These are phyloP conservation scores for Camponotus fellah DNA, from an alignment of 2,888 invertebrate genomes.

Conservation along the genomic window DNA sequence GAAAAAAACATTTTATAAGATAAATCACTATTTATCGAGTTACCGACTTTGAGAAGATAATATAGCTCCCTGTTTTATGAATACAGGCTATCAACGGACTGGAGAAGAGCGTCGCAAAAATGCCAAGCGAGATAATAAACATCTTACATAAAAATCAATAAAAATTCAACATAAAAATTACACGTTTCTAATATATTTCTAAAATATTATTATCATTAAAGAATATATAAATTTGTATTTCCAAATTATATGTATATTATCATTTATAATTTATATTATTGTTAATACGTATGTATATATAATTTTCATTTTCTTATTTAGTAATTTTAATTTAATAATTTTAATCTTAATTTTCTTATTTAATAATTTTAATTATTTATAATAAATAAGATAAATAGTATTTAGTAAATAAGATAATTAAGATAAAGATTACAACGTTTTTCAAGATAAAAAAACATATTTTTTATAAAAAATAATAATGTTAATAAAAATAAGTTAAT, in stretches of 20 bases:
- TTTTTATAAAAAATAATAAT: neutral
- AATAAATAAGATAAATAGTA: neutral
- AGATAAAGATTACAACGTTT: neutral
- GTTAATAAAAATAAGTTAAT: neutral
- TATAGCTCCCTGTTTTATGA: slow-evolving; percentile 13
- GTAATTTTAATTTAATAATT: neutral
- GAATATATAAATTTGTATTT: neutral
- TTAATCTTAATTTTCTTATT: neutral
- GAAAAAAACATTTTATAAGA: neutral
- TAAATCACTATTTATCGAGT: neutral
- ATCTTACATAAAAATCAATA: neutral
- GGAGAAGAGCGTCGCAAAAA: neutral
- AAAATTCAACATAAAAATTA: neutral
- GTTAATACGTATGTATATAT: neutral
- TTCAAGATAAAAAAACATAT: neutral
- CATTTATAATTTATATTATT: neutral
- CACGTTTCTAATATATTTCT: neutral
- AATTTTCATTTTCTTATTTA: neutral
- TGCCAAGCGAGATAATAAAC: neutral
- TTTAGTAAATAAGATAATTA: neutral
- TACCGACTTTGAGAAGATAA: slow-evolving; percentile 33
- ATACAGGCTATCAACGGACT: slow-evolving; percentile 17
- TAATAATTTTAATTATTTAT: neutral
- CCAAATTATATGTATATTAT: neutral
- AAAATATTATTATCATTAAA: neutral